Evolutionary conservation across 2,888 invertebrate genomes (phyloP).

Genomic region (Unio delphinus): DNA sequence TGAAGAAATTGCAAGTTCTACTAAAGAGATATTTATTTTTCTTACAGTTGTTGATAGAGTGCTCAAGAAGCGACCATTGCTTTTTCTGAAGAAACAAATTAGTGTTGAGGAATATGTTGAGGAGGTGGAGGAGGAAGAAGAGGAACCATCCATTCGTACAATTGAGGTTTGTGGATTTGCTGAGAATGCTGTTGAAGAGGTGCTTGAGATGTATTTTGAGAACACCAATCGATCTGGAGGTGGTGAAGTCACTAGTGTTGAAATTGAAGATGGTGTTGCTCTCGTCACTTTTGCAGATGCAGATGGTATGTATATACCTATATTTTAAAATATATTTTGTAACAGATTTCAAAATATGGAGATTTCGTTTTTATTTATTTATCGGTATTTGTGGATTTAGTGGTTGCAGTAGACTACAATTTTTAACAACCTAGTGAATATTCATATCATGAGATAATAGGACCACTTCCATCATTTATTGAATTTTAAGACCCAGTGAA

Average conservation of each 20-base stretch:
- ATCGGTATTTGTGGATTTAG: too few relatives aligned
- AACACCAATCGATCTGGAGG: constrained; percentile 19
- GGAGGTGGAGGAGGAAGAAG: not conserved
- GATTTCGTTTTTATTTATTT: too few relatives aligned
- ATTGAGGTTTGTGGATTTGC: constrained; percentile 23
- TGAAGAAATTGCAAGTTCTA: too few relatives aligned
- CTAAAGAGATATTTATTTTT: not conserved
- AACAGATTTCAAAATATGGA: too few relatives aligned
- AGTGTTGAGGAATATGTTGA: constrained; percentile 9
- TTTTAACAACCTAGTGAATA: too few relatives aligned
- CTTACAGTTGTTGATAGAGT: constrained; percentile 10
- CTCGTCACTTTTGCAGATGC: not conserved
- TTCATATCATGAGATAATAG: too few relatives aligned
- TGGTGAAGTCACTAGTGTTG: constrained; percentile 1
- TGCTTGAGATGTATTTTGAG: constrained; percentile 27
- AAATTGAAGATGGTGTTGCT: too few relatives aligned
- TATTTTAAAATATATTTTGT: not conserved
- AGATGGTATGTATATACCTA: not conserved
- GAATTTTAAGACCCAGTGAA: too few relatives aligned
- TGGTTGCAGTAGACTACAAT: too few relatives aligned
- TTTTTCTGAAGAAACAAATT: constrained; percentile 10
- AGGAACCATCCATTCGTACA: not conserved
- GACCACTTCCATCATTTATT: too few relatives aligned
- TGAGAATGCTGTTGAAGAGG: constrained; percentile 13
- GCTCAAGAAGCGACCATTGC: constrained; percentile 1